phyloP scores from a whole-genome alignment of 1,140 invertebrate genomes.

The Heliconius melpomene region DNA sequence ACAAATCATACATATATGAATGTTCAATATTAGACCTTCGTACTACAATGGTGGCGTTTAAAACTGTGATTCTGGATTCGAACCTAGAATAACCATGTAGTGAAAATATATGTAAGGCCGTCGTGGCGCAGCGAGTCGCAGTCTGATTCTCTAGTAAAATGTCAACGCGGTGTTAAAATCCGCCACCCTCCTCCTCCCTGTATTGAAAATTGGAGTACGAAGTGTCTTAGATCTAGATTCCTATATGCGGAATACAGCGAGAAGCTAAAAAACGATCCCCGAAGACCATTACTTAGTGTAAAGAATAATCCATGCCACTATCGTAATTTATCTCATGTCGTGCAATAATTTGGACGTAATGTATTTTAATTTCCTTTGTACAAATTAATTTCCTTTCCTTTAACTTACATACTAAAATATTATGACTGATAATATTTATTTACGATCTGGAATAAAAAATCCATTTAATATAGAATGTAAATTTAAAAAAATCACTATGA shows the following conservation, averaged over 20 bases:
- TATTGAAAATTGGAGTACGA: not conserved
- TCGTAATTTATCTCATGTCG: not conserved
- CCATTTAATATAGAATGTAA: too few species aligned
- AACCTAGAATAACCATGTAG: too few species aligned
- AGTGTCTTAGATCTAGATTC: not conserved
- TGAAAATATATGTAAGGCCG: too few species aligned
- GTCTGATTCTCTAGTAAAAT: too few species aligned
- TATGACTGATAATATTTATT: too few species aligned
- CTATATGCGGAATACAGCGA: not conserved
- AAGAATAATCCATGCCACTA: not conserved
- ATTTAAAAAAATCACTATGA: too few species aligned
- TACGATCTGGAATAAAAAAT: not conserved
- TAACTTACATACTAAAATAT: not conserved
- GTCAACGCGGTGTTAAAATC: not conserved
- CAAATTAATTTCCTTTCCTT: not conserved
- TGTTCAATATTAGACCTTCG: not conserved
- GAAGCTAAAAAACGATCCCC: not conserved
- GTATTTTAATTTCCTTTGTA: constrained; percentile 9
- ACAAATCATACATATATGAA: not conserved
- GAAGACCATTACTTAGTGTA: not conserved
- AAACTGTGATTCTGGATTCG: too few species aligned
- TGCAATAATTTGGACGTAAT: not conserved
- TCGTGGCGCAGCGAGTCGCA: too few species aligned
- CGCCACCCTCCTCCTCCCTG: not conserved
- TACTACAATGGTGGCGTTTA: too few species aligned